Evolutionary conservation across 2,888 invertebrate species (phyloP).

Genomic region (Morpho achilles): DNA sequence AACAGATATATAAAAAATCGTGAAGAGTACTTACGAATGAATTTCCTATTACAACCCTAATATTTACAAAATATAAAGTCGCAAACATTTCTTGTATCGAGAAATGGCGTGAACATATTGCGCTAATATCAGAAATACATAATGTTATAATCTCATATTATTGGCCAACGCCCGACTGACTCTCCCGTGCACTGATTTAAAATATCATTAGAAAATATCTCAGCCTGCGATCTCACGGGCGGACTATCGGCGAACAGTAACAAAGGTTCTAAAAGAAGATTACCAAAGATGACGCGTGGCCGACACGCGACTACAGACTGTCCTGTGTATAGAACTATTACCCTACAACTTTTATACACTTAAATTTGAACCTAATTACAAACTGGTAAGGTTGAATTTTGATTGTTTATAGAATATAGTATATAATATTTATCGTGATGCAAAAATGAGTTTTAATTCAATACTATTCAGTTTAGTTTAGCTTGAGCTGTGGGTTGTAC

Average conservation of each 20-base stretch:
- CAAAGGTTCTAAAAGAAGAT: constrained; percentile 75
- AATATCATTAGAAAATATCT: constrained; percentile 76
- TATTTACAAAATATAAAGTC: not conserved
- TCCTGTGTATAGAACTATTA: constrained; percentile 50
- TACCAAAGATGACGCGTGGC: constrained; percentile 71
- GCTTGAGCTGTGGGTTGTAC: constrained; percentile 12
- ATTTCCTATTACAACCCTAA: no score
- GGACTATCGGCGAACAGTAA: constrained; percentile 72
- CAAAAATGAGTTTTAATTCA: constrained; percentile 38
- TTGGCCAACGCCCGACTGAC: constrained; percentile 21
- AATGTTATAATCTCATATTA: constrained; percentile 17
- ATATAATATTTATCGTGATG: constrained; percentile 26
- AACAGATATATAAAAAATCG: no score
- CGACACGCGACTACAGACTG: constrained; percentile 67
- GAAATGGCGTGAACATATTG: constrained; percentile 3
- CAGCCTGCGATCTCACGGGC: constrained; percentile 61
- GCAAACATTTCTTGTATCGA: not conserved
- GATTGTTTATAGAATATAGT: constrained; percentile 27
- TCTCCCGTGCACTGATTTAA: constrained; percentile 65
- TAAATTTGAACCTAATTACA: constrained; percentile 15
- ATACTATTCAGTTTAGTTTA: constrained; percentile 34
- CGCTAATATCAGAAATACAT: constrained; percentile 7
- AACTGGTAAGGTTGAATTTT: constrained; percentile 19
- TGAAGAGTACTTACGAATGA: no score
- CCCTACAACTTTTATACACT: constrained; percentile 39